Evolutionary conservation across 2,888 invertebrate species (phyloP).

Genomic region (Coleophora flavipennella): DNA sequence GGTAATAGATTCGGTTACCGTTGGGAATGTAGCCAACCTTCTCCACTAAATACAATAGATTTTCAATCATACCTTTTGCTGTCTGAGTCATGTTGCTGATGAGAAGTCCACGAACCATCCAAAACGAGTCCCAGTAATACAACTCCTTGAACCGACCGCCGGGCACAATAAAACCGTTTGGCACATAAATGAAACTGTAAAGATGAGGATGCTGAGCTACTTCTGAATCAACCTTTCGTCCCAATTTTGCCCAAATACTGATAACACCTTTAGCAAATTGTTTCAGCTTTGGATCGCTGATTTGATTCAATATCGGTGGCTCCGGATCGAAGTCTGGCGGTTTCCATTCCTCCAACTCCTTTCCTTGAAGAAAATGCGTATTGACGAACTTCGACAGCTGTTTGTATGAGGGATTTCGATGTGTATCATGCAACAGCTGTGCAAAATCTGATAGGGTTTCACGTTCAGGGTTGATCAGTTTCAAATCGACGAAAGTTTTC

Average conservation of each 20-base stretch:
- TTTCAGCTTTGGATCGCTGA: slow-evolving; percentile 72
- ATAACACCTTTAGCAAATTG: slow-evolving; percentile 76
- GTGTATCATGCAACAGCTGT: slow-evolving; percentile 64
- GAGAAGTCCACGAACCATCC: slow-evolving; percentile 86
- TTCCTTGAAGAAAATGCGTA: slow-evolving; percentile 72
- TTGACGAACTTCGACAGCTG: slow-evolving; percentile 70
- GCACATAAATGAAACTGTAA: slow-evolving; percentile 79
- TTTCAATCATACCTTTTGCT: slow-evolving; percentile 84
- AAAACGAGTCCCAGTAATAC: slow-evolving; percentile 93
- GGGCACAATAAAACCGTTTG: slow-evolving; percentile 79
- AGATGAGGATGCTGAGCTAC: slow-evolving; percentile 65
- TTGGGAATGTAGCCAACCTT: slow-evolving; percentile 83
- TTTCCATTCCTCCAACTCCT: slow-evolving; percentile 74
- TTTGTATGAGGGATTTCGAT: slow-evolving; percentile 58
- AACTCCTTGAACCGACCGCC: slow-evolving; percentile 82
- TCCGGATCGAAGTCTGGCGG: slow-evolving; percentile 75
- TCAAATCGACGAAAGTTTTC: slow-evolving; percentile 90
- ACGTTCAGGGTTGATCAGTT: slow-evolving; percentile 73
- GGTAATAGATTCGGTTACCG: slow-evolving; percentile 85
- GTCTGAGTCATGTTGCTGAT: slow-evolving; percentile 85
- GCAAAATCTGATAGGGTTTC: slow-evolving; percentile 73
- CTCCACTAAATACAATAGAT: slow-evolving; percentile 80
- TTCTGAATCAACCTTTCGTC: slow-evolving; percentile 73
- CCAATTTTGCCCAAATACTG: slow-evolving; percentile 75
- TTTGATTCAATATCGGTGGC: slow-evolving; percentile 75